A percentile compares a stretch with the other conserved stretches of the same genome.
Evolutionary conservation across 2,888 invertebrate species (phyloP).

Genomic region (Teinopalpus imperialis): DNA sequence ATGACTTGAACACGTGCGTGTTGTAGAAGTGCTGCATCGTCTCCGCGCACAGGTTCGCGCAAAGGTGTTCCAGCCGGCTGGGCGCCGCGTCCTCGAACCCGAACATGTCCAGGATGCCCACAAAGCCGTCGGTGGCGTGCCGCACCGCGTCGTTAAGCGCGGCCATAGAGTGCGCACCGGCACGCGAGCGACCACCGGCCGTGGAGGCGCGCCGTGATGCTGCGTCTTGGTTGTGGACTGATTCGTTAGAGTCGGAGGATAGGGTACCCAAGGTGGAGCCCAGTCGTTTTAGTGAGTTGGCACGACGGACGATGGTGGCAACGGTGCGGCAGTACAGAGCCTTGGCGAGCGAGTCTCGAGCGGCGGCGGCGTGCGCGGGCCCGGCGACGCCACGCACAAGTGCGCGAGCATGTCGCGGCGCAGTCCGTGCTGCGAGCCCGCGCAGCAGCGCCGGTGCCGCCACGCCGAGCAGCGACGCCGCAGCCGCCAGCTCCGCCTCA

Average conservation of each 20-base stretch:
- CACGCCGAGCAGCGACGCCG: constrained; percentile 89
- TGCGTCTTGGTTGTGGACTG: constrained; percentile 88
- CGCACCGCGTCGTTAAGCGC: constrained; percentile 95
- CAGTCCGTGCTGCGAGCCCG: constrained; percentile 80
- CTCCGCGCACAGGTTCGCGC: constrained; percentile 97
- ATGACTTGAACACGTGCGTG: constrained; percentile 94
- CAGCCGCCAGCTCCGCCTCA: constrained; percentile 90
- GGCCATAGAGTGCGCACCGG: constrained; percentile 95
- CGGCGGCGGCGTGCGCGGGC: constrained; percentile 94
- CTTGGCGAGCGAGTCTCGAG: constrained; percentile 94
- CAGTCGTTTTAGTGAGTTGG: constrained; percentile 93
- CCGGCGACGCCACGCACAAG: constrained; percentile 91
- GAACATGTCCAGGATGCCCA: constrained; percentile 98
- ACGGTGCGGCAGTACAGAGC: constrained; percentile 97
- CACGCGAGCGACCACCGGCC: constrained; percentile 89
- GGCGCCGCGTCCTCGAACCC: constrained; percentile 97
- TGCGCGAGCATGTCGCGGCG: constrained; percentile 89
- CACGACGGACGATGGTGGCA: constrained; percentile 95
- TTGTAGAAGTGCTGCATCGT: constrained; percentile 99
- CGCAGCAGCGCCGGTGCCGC: constrained; percentile 88
- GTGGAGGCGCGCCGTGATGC: constrained; percentile 91
- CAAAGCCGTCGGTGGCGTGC: constrained; percentile 96
- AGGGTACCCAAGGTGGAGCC: constrained; percentile 92
- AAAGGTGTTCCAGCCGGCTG: constrained; percentile 94
- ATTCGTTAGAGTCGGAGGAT: constrained; percentile 95